Conservation (phyloP, 2,888 invertebrate genomes). For the Neuroscelio doddi region DNA sequence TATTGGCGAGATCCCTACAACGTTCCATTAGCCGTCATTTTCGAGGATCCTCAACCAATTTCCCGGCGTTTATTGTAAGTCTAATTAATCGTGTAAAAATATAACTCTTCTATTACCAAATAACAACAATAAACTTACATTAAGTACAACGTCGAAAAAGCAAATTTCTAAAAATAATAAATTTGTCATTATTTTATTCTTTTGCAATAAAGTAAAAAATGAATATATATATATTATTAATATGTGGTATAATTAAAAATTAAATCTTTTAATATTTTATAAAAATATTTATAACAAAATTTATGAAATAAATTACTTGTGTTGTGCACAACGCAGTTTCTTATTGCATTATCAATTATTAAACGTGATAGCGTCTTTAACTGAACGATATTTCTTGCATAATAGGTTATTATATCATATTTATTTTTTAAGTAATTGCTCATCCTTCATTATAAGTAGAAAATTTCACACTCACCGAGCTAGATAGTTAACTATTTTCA, state of each 20-base stretch:
- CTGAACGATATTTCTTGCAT: slow-evolving; percentile 6
- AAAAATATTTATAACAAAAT: too few species aligned
- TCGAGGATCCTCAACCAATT: slow-evolving; percentile 73
- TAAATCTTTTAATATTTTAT: too few species aligned
- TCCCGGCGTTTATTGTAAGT: slow-evolving; percentile 74
- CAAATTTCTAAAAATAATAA: too few species aligned
- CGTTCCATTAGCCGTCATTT: slow-evolving; percentile 83
- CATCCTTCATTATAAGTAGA: neutral
- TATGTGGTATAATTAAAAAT: too few species aligned
- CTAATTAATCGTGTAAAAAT: too few species aligned
- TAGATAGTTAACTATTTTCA: slow-evolving; percentile 1
- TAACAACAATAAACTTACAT: too few species aligned
- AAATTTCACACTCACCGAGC: neutral
- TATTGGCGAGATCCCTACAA: slow-evolving; percentile 79
- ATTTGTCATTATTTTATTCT: too few species aligned
- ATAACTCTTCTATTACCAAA: too few species aligned
- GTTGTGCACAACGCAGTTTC: slow-evolving; percentile 3
- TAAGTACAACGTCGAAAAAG: too few species aligned
- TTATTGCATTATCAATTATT: slow-evolving; percentile 13
- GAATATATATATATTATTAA: too few species aligned
- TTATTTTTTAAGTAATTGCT: slow-evolving; percentile 2
- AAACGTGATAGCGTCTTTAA: slow-evolving; percentile 12
- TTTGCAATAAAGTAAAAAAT: too few species aligned
- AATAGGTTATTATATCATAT: too few species aligned
- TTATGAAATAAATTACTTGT: slow-evolving; percentile 3